Evolutionary conservation across 2,113 vertebrate genomes (phyloP), one percentile per base, ranked within the genome.

Genomic region (Neopipo cinnamomea): DNA sequence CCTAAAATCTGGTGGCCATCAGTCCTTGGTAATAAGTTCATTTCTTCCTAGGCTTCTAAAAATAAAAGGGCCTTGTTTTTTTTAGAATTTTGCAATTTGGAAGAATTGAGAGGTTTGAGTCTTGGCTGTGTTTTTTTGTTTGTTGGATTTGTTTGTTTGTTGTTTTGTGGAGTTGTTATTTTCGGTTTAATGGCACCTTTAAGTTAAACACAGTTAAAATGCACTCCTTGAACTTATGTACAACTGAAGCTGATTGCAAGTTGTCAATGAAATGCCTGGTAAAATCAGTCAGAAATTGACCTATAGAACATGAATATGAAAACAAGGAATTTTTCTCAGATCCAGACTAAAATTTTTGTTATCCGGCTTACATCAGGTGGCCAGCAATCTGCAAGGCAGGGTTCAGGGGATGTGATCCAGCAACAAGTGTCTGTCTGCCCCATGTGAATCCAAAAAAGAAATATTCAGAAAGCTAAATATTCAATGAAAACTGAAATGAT

Each of bases 51-150:
- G 44, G 11, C 20, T 90, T 79, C 65, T 76, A 25, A 56, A 75
- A 89, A 16, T 19, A 12, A 52, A 52, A 25, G 5, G 8, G 5
- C 23, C 1, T 55, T 67, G 12, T 74, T 49, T 50, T 61, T 44
- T 28, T 28, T 70, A 52, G 15, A 63, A 58, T 68, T 68, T 28
- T 62, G 12, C 10, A 47, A 37, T 71, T 66, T 86, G 17, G n/a
- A 94, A 78, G 21, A 85, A 75, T 11, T 19, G 6, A 27, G 76
- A 70, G 10, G 70, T 77, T 53, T 65, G 49, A 62, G 24, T 52
- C 27, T 18, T 47, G 1, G 1, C 30, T 44, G 16, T 9, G 5
- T 4, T 21, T 9, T 18, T 23, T 39, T 5, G 3, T 8, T 35
- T 24, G 19, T 20, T n/a, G 55, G 55, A 6, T 5, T 30, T 44